Conservation (phyloP, 2,797 vertebrate species). For the Melanotaenia boesemani region DNA sequence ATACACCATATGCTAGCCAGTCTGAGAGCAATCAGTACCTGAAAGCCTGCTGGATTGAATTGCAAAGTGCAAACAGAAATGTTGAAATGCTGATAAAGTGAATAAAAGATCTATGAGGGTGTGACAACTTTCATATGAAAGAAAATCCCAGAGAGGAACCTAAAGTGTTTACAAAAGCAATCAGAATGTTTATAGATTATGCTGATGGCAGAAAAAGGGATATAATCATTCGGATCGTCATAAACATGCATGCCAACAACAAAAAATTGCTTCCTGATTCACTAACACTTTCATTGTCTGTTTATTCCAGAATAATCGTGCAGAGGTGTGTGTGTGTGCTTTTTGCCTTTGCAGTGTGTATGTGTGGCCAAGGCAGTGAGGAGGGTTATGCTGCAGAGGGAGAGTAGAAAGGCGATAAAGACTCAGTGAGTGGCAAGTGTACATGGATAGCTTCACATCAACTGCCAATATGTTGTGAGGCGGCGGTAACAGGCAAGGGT, state of each 20-base stretch:
- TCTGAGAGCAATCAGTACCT: conserved; percentile 55
- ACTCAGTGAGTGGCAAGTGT: conserved; percentile 95
- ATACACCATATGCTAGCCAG: conserved; percentile 27
- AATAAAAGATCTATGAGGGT: conserved; percentile 36
- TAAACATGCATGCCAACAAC: conserved; percentile 52
- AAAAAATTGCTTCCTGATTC: conserved; percentile 55
- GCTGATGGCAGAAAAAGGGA: conserved; percentile 58
- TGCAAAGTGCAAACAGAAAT: conserved; percentile 13
- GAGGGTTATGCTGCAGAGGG: conserved; percentile 69
- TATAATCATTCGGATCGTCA: conserved; percentile 58
- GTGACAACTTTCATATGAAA: conserved; percentile 36
- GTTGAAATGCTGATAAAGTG: conserved; percentile 45
- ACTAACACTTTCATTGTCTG: conserved; percentile 77
- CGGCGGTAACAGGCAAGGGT: conserved; percentile 96
- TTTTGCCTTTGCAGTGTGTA: neutral
- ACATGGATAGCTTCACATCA: conserved; percentile 94
- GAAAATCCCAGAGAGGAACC: conserved; percentile 21
- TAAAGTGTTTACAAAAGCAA: conserved; percentile 64
- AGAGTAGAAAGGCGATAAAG: conserved; percentile 80
- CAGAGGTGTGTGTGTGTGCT: conserved; percentile 20
- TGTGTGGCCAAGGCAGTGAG: conserved; percentile 36
- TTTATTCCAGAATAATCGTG: conserved; percentile 65
- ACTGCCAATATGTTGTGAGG: conserved; percentile 99
- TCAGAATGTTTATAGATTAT: conserved; percentile 67
- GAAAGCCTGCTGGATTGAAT: conserved; percentile 38